Conservation (phyloP, 2,888 invertebrate genomes). For the Hemithea aestivaria region DNA sequence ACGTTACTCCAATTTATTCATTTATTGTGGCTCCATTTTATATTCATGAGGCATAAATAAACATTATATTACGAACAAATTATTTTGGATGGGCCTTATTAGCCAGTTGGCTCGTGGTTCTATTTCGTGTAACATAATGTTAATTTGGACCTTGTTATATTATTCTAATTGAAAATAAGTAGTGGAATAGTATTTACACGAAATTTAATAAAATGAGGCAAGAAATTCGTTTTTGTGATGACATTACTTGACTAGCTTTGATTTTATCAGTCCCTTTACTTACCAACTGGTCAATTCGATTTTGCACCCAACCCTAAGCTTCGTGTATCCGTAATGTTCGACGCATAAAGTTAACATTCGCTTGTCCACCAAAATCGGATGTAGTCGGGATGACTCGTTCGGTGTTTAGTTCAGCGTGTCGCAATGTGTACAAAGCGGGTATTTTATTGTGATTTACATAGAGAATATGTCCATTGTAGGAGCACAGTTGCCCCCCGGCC, state of each 20-base stretch:
- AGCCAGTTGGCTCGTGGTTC: background rate
- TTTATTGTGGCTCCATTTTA: conserved; percentile 10
- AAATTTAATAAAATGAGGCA: too few relatives aligned
- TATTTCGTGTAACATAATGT: conserved; percentile 5
- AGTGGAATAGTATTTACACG: too few relatives aligned
- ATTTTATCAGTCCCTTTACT: too few relatives aligned
- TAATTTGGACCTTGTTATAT: too few relatives aligned
- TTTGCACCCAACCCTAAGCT: background rate
- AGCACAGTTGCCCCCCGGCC: conserved; percentile 68
- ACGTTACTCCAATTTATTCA: conserved; percentile 23
- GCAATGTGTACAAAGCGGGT: conserved; percentile 72
- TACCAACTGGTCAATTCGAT: background rate
- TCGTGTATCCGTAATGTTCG: conserved; percentile 3
- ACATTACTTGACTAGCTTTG: too few relatives aligned
- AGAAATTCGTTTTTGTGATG: too few relatives aligned
- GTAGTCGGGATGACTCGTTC: conserved; percentile 49
- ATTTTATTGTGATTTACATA: conserved; percentile 76
- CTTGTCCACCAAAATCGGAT: conserved; percentile 33
- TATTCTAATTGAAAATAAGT: too few relatives aligned
- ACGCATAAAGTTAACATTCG: conserved; percentile 39
- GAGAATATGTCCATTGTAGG: conserved; percentile 67
- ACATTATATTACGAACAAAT: background rate
- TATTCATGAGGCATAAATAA: conserved; percentile 6
- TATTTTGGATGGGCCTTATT: conserved; percentile 6
- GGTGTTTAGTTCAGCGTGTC: conserved; percentile 71